Conservation (phyloP, 2,113 vertebrate genomes). For the Hemichromis elongatus region DNA sequence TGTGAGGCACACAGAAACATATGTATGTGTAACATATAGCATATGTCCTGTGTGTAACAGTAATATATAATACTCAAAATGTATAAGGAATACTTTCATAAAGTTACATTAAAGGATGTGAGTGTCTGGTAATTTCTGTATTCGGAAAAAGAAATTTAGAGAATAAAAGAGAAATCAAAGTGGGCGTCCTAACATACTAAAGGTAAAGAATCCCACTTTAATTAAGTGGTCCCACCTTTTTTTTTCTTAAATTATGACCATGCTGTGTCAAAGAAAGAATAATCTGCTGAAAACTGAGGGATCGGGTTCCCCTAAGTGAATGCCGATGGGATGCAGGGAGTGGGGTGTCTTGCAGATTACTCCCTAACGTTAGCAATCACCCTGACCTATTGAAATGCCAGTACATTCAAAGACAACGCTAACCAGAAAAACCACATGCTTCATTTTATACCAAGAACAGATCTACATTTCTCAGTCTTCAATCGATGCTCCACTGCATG, state of each 20-base stretch:
- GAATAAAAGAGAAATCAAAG: neutral
- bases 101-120: neutral
- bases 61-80: neutral
- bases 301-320: neutral
- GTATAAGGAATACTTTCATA: neutral
- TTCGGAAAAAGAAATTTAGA: neutral
- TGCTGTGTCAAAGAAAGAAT: neutral
- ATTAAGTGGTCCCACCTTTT: neutral
- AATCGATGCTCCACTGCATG: neutral
- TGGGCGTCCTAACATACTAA: neutral
- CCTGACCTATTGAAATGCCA: constrained; percentile 44
- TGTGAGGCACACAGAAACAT: neutral
- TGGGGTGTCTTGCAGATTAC: constrained; percentile 7
- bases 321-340: neutral
- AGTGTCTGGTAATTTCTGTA: neutral
- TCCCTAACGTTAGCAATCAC: constrained; percentile 14
- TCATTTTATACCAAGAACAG: neutral
- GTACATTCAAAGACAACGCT: neutral
- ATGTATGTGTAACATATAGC: neutral
- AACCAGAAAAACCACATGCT: neutral
- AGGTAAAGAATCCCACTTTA: neutral
- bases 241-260: neutral
- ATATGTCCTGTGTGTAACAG: neutral
- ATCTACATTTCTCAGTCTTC: neutral
- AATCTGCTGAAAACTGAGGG: neutral